Evolutionary conservation across 2,888 invertebrate genomes (phyloP).

Genomic region (Creontiades dilutus): DNA sequence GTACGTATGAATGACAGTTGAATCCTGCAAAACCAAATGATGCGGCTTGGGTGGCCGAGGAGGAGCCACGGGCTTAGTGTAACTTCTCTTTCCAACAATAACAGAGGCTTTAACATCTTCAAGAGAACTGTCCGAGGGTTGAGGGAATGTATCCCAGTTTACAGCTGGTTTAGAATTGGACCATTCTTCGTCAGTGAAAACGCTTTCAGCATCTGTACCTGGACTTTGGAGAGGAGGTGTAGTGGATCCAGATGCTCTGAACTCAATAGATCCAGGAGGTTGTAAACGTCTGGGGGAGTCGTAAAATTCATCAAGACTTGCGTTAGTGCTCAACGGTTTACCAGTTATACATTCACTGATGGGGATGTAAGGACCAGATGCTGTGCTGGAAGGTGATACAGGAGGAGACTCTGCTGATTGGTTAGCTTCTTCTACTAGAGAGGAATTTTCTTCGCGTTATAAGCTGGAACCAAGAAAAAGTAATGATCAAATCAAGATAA

Average conservation of each 20-base stretch:
- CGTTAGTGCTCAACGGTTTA: conserved; percentile 77
- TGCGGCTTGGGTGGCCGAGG: conserved; percentile 89
- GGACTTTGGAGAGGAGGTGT: conserved; percentile 82
- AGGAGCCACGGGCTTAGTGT: conserved; percentile 80
- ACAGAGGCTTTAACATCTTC: conserved; percentile 77
- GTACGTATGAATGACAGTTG: conserved; percentile 79
- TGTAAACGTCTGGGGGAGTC: conserved; percentile 77
- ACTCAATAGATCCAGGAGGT: conserved; percentile 76
- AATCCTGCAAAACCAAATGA: conserved; percentile 79
- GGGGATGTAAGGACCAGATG: conserved; percentile 92
- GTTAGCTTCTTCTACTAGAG: conserved; percentile 78
- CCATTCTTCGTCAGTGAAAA: conserved; percentile 86
- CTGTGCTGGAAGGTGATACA: conserved; percentile 82
- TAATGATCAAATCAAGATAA: not conserved
- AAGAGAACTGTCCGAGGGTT: conserved; percentile 82
- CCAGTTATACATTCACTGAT: conserved; percentile 96
- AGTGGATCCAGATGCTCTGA: conserved; percentile 75
- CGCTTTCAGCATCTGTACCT: conserved; percentile 83
- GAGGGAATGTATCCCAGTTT: conserved; percentile 80
- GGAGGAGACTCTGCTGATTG: conserved; percentile 81
- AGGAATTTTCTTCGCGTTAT: conserved; percentile 74
- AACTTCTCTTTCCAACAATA: conserved; percentile 73
- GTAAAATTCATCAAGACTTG: conserved; percentile 76
- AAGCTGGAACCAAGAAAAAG: conserved; percentile 50
- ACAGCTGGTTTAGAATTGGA: conserved; percentile 79